These are phyloP conservation scores for Philereme transversata DNA, from an alignment of 2,888 invertebrate genomes.

Conservation along the genomic window DNA sequence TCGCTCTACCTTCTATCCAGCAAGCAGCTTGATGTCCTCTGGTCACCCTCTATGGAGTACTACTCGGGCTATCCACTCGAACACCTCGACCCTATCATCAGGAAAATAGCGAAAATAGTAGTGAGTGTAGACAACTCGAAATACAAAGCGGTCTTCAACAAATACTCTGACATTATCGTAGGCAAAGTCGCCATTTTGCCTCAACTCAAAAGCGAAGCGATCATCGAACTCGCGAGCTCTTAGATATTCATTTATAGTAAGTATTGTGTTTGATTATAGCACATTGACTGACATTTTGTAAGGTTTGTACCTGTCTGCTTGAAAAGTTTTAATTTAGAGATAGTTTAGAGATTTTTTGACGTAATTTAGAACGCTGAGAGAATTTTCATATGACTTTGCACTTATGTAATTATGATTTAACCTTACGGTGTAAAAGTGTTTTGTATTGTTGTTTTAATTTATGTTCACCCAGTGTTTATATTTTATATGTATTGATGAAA, in stretches of 20 bases:
- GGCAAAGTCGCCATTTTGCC: conserved; percentile 86
- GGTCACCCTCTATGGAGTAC: conserved; percentile 89
- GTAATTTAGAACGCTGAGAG: conserved; percentile 54
- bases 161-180: conserved; percentile 84
- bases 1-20: conserved; percentile 84
- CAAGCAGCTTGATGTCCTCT: conserved; percentile 76
- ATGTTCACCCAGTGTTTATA: conserved; percentile 19
- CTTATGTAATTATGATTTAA: conserved; percentile 30
- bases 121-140: conserved; percentile 88
- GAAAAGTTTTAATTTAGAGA: conserved; percentile 56
- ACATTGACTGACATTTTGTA: conserved; percentile 60
- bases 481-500: conserved; percentile 25
- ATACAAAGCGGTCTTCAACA: conserved; percentile 87
- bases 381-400: conserved; percentile 42
- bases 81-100: conserved; percentile 87
- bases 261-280: conserved; percentile 17
- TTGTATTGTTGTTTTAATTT: conserved; percentile 36
- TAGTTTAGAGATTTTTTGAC: conserved; percentile 60
- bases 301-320: conserved; percentile 63
- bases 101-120: conserved; percentile 88
- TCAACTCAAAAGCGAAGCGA: conserved; percentile 81
- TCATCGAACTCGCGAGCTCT: conserved; percentile 56
- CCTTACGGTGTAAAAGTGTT: conserved; percentile 35
- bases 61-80: conserved; percentile 90
- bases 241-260: conserved; percentile 18